Percentiles rank a stretch among this genome's conserved stretches.
phyloP scores from a whole-genome alignment of 2,113 vertebrate species.

The Baryphthengus martii region DNA sequence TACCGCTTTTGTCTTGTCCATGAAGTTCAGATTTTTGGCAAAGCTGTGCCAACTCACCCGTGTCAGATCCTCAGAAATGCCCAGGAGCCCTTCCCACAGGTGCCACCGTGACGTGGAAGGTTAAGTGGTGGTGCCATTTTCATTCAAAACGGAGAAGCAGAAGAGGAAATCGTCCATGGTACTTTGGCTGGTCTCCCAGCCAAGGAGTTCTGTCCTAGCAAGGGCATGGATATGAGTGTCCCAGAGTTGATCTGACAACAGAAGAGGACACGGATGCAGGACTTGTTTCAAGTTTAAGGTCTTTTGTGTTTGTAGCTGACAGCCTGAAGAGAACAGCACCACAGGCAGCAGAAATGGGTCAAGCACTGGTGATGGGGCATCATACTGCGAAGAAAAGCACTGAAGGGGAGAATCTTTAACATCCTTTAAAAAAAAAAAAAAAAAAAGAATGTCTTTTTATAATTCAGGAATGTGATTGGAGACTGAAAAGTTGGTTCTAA shows the following conservation, averaged over 20 bases:
- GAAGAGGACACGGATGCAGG: background rate
- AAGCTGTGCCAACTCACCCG: rapidly evolving
- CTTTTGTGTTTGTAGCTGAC: background rate
- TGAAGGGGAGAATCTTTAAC: background rate
- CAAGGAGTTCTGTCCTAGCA: background rate
- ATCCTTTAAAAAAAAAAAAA: background rate
- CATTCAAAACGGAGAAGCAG: background rate
- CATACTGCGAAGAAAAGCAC: constrained; percentile 15
- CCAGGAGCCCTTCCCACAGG: background rate
- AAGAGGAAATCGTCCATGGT: background rate
- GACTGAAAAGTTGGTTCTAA: background rate
- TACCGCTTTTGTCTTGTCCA: background rate
- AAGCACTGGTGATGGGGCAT: background rate
- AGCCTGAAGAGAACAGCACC: constrained; percentile 24
- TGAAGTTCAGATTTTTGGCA: background rate
- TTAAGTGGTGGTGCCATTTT: rapidly evolving
- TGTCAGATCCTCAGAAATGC: background rate
- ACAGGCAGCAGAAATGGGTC: constrained; percentile 50
- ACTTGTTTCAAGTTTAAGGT: background rate
- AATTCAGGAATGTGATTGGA: background rate
- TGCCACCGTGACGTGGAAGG: rapidly evolving
- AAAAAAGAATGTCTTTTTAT: background rate
- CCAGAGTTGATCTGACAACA: background rate
- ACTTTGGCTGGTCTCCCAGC: background rate
- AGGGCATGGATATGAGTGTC: background rate